Conservation (phyloP, 1,140 invertebrate genomes). For the Micrasema longulum region DNA sequence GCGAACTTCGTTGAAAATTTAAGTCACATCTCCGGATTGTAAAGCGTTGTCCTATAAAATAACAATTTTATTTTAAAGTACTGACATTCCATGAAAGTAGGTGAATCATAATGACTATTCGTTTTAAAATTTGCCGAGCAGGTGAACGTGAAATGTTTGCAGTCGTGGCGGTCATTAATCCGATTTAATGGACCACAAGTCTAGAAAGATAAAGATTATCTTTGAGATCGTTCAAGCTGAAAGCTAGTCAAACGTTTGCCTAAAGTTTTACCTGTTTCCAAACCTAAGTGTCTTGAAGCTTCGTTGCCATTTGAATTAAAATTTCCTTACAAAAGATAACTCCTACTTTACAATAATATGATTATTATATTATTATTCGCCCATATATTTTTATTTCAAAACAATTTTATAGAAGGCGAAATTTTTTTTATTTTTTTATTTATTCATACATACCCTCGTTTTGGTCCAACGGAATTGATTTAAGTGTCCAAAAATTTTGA, state of each 20-base stretch:
- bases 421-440: no score
- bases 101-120: background rate
- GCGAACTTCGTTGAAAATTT: no score
- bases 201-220: conserved; percentile 15
- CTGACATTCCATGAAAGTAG: background rate
- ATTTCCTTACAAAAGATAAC: no score
- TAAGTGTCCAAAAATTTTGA: no score
- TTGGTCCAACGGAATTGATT: no score
- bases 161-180: conserved; percentile 9
- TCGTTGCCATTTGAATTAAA: no score
- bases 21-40: background rate
- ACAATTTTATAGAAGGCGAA: no score
- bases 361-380: no score
- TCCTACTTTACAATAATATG: no score
- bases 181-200: conserved; percentile 18
- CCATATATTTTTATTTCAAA: no score
- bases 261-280: background rate
- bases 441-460: no score
- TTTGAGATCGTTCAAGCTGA: conserved; percentile 1
- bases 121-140: conserved; percentile 11
- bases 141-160: conserved; percentile 23
- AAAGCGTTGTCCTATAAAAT: conserved; percentile 1
- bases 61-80: background rate
- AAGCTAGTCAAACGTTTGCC: background rate
- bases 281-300: no score